Evolutionary conservation across 2,888 invertebrate species (phyloP).

Genomic region (Diaprepes abbreviatus): DNA sequence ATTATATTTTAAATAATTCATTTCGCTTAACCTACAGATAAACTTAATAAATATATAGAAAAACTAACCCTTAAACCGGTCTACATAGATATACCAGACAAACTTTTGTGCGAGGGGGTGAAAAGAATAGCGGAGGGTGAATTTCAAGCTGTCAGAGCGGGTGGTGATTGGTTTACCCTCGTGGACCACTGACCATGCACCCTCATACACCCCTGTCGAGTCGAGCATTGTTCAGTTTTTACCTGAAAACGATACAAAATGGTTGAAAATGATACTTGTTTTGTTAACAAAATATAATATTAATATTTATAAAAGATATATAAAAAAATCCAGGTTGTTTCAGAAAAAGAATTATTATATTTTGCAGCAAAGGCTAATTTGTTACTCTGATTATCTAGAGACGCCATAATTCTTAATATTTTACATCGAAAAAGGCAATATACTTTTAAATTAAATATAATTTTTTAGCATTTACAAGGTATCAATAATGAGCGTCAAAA

Average conservation of each 20-base stretch:
- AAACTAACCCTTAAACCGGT: constrained; percentile 37
- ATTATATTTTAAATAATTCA: too few relatives aligned
- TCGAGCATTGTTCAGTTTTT: constrained; percentile 42
- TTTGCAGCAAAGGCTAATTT: too few relatives aligned
- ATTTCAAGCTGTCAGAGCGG: constrained; percentile 53
- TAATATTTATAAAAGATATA: too few relatives aligned
- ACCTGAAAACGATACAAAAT: constrained; percentile 49
- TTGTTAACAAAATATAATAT: not conserved
- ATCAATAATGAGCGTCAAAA: too few relatives aligned
- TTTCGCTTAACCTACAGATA: constrained; percentile 11
- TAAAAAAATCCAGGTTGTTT: too few relatives aligned
- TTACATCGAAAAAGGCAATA: too few relatives aligned
- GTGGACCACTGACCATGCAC: constrained; percentile 62
- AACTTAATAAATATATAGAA: not conserved
- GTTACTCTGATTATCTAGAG: too few relatives aligned
- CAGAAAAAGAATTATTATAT: too few relatives aligned
- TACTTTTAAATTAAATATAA: too few relatives aligned
- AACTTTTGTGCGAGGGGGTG: constrained; percentile 47
- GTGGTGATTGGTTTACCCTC: constrained; percentile 62
- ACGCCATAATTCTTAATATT: too few relatives aligned
- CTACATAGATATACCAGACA: constrained; percentile 51
- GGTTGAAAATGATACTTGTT: constrained; percentile 18
- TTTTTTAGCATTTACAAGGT: too few relatives aligned
- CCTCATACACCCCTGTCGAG: constrained; percentile 41
- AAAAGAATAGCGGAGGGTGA: constrained; percentile 45